phyloP scores from a whole-genome alignment of 2,888 invertebrate species.

The Cosmia pyralina region DNA sequence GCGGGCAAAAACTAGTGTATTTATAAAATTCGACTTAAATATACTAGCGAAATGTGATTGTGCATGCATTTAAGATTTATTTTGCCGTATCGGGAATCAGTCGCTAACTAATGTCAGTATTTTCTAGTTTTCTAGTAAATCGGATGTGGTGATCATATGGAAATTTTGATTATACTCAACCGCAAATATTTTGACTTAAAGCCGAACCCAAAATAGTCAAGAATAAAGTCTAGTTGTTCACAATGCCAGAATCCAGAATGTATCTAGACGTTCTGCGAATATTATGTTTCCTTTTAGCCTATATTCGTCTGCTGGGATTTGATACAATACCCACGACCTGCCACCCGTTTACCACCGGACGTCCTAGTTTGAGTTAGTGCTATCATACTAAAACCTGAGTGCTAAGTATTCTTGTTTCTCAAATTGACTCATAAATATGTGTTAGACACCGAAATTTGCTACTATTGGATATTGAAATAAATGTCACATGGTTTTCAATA shows the following conservation, averaged over 20 bases:
- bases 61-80: too few species aligned
- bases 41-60: too few species aligned
- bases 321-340: slow-evolving; percentile 11
- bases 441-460: not conserved
- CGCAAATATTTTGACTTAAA: not conserved
- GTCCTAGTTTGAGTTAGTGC: not conserved
- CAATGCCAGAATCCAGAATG: not conserved
- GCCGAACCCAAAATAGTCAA: not conserved
- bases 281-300: not conserved
- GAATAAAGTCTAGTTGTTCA: not conserved
- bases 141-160: too few species aligned
- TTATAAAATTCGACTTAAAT: too few species aligned
- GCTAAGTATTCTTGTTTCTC: not conserved
- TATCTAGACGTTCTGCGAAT: slow-evolving; percentile 1
- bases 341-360: not conserved
- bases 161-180: not conserved
- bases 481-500: not conserved
- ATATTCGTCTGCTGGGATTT: slow-evolving; percentile 9
- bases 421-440: slow-evolving; percentile 24
- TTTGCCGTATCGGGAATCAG: too few species aligned
- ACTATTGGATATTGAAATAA: slow-evolving; percentile 1
- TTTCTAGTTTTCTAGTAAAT: too few species aligned
- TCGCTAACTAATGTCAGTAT: too few species aligned
- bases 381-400: not conserved
- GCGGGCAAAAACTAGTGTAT: too few species aligned